These are phyloP conservation scores for Nebria ingens DNA, from an alignment of 1,140 invertebrate species.

Conservation along the genomic window DNA sequence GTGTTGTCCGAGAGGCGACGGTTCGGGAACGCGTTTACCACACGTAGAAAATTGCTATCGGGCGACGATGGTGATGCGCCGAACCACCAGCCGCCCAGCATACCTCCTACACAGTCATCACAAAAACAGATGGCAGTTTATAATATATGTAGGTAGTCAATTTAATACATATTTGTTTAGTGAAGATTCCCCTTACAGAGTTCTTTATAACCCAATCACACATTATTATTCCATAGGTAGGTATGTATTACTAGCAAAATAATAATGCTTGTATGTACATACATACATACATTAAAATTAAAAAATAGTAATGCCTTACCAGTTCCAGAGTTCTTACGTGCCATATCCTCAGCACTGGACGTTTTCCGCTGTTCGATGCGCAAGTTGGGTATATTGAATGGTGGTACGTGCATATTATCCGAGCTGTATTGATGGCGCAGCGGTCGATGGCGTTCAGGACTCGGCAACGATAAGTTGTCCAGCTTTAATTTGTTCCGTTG, in stretches of 20 bases:
- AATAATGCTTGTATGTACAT: too few relatives aligned
- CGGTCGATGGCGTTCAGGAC: constrained; percentile 62
- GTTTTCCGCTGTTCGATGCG: constrained; percentile 76
- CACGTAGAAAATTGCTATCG: constrained; percentile 78
- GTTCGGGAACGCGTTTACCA: constrained; percentile 68
- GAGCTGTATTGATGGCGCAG: constrained; percentile 74
- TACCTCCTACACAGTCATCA: constrained; percentile 44
- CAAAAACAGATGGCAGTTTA: too few relatives aligned
- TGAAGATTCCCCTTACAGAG: too few relatives aligned
- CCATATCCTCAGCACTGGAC: constrained; percentile 80
- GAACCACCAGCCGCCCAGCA: constrained; percentile 63
- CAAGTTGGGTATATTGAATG: constrained; percentile 77
- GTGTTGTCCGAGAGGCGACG: constrained; percentile 84
- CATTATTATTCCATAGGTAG: too few relatives aligned
- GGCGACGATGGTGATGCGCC: constrained; percentile 61
- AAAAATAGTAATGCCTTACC: not conserved
- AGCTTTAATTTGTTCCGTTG: constrained; percentile 75
- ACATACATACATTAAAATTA: not conserved
- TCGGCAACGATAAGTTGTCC: constrained; percentile 63
- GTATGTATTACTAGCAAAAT: too few relatives aligned
- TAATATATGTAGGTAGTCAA: too few relatives aligned
- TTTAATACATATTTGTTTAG: too few relatives aligned
- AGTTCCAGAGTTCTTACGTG: constrained; percentile 58
- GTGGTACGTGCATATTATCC: constrained; percentile 73
- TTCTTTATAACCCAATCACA: too few relatives aligned